A percentile compares a stretch with the other conserved stretches of the same genome.
Evolutionary conservation across 2,888 invertebrate species (phyloP).

Genomic region (Fragum sueziense): DNA sequence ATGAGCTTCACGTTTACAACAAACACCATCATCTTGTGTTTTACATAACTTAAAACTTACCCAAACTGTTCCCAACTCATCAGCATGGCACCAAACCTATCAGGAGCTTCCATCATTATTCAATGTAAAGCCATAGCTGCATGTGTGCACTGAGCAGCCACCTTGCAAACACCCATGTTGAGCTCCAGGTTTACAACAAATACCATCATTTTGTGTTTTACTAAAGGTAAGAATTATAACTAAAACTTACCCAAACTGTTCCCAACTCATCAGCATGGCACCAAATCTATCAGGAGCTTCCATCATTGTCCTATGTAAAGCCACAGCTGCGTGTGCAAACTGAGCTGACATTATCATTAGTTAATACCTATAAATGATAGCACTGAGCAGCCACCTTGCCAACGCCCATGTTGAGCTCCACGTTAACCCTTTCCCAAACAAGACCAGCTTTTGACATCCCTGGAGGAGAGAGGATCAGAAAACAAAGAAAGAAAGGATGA

Average conservation of each 20-base stretch:
- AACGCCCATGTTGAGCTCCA: constrained; percentile 86
- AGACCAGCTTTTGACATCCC: too few relatives aligned
- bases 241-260: constrained; percentile 80
- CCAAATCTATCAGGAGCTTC: constrained; percentile 81
- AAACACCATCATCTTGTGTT: too few relatives aligned
- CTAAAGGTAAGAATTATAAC: too few relatives aligned
- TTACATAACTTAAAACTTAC: constrained; percentile 72
- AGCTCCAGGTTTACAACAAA: constrained; percentile 86
- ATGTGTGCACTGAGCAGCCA: constrained; percentile 84
- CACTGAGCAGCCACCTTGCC: constrained; percentile 85
- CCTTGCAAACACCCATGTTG: constrained; percentile 86
- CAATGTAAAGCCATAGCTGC: constrained; percentile 85
- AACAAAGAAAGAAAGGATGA: too few relatives aligned
- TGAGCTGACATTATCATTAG: too few relatives aligned
- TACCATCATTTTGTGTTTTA: constrained; percentile 83
- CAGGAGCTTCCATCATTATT: constrained; percentile 82
- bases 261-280: constrained; percentile 82
- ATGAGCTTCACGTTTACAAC: constrained; percentile 85
- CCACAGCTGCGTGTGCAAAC: constrained; percentile 85
- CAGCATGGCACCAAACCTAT: constrained; percentile 81
- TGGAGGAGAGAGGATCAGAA: too few relatives aligned
- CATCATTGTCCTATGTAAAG: constrained; percentile 84
- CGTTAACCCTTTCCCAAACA: too few relatives aligned
- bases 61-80: constrained; percentile 83
- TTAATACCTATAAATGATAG: too few relatives aligned